Evolutionary conservation across 2,113 vertebrate genomes (phyloP).

Genomic region (Larimichthys crocea): DNA sequence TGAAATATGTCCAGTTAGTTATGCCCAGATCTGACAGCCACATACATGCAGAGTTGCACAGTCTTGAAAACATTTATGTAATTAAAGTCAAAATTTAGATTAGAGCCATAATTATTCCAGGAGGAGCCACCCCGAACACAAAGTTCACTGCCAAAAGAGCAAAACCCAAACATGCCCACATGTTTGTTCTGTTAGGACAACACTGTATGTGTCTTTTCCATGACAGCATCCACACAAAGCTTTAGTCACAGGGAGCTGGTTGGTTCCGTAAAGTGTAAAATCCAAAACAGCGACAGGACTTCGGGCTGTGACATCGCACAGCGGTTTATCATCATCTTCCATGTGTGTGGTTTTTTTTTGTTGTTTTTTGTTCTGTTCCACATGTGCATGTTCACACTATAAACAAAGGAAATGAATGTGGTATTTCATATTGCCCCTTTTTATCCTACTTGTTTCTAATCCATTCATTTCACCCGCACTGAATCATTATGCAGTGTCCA

Average conservation of each 20-base stretch:
- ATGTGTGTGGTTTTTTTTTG: background rate
- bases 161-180: background rate
- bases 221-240: background rate
- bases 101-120: background rate
- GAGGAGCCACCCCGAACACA: background rate
- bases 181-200: background rate
- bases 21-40: background rate
- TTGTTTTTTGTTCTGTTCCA: background rate
- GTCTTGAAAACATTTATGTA: background rate
- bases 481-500: background rate
- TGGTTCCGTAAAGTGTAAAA: background rate
- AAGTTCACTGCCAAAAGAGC: background rate
- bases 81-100: background rate
- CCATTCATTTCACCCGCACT: background rate
- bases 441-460: too few relatives aligned
- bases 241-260: background rate
- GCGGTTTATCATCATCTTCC: background rate
- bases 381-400: background rate
- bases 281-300: background rate
- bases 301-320: too few relatives aligned
- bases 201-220: background rate
- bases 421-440: background rate
- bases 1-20: constrained; percentile 9
- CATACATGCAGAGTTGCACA: background rate
- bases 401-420: background rate